phyloP scores from a whole-genome alignment of 2,888 invertebrate species.

The Heliconius ethilla region DNA sequence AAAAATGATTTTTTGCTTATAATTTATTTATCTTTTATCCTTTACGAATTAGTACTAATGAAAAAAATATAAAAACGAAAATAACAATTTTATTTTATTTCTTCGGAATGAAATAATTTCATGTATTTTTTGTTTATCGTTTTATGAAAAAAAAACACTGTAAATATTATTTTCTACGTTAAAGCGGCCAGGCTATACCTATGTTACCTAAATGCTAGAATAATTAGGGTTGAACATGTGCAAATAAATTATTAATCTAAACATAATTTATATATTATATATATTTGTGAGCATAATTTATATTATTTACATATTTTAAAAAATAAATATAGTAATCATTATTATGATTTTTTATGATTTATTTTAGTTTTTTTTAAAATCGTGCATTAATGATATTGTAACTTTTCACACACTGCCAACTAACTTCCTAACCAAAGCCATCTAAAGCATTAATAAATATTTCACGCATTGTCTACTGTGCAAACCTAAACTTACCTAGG shows the following conservation, averaged over 20 bases:
- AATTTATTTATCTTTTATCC: background rate
- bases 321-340: background rate
- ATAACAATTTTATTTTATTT: background rate
- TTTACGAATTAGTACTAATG: background rate
- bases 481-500: slow-evolving; percentile 69
- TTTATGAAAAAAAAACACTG: too few species aligned
- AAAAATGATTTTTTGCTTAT: too few species aligned
- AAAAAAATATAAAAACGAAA: background rate
- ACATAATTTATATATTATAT: background rate
- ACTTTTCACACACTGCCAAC: slow-evolving; percentile 13
- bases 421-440: slow-evolving; percentile 40
- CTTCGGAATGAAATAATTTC: background rate
- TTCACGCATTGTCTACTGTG: slow-evolving; percentile 43
- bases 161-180: background rate
- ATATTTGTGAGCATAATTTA: background rate
- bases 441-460: slow-evolving; percentile 41
- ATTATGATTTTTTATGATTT: too few species aligned
- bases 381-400: slow-evolving; percentile 25
- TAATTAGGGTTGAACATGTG: background rate
- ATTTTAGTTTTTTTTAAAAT: background rate
- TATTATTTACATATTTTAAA: background rate
- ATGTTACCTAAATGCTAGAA: too few species aligned
- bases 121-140: background rate
- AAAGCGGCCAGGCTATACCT: background rate
- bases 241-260: background rate